Evolutionary conservation across 2,113 vertebrate genomes (phyloP).

Genomic region (Colossoma macropomum): DNA sequence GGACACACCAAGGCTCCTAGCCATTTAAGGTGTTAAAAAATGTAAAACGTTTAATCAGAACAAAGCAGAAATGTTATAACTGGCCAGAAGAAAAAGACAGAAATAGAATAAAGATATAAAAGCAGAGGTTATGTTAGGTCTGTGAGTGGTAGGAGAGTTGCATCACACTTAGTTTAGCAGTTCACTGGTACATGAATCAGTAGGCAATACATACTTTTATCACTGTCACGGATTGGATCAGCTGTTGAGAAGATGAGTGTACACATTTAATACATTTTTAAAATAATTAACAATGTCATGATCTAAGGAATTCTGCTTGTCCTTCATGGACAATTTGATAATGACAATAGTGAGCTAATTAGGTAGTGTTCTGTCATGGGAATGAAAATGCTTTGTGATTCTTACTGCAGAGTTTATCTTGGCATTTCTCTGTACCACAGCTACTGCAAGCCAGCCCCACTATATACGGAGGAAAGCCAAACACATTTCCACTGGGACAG

Average conservation of each 20-base stretch:
- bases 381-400: not conserved
- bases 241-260: slow-evolving; percentile 17
- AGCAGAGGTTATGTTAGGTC: not conserved
- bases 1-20: no score
- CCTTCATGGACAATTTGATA: not conserved
- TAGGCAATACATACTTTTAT: slow-evolving; percentile 15
- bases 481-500: slow-evolving; percentile 48
- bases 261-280: not conserved
- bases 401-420: slow-evolving; percentile 73
- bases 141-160: not conserved
- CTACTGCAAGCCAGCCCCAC: slow-evolving; percentile 55
- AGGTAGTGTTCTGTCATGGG: not conserved
- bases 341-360: not conserved
- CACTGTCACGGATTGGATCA: slow-evolving; percentile 10
- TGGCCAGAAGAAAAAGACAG: slow-evolving; percentile 58
- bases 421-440: slow-evolving; percentile 69
- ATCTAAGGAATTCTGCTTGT: not conserved
- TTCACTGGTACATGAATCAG: not conserved
- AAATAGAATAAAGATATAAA: not conserved
- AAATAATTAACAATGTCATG: not conserved
- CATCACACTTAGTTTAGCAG: not conserved
- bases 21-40: not conserved
- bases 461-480: slow-evolving; percentile 63
- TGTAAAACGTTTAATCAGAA: not conserved
- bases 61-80: not conserved